Evolutionary conservation across 1,140 invertebrate species (phyloP).

Genomic region (Metopolophium dirhodum): DNA sequence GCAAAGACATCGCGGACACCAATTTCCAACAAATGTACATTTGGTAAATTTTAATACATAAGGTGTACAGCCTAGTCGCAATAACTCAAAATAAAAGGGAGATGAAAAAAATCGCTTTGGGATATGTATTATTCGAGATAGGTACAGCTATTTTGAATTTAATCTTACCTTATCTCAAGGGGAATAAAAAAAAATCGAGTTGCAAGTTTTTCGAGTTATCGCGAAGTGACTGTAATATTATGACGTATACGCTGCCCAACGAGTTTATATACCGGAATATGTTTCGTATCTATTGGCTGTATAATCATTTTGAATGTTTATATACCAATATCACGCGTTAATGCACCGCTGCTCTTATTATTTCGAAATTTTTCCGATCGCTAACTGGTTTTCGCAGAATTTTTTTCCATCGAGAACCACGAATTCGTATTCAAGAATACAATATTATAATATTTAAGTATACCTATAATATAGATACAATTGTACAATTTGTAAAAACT

Average conservation of each 20-base stretch:
- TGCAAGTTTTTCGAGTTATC: too few species aligned
- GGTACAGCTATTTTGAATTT: too few species aligned
- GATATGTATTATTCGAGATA: too few species aligned
- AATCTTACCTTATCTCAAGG: too few species aligned
- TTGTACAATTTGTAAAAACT: background rate
- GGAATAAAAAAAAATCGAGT: too few species aligned
- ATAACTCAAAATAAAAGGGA: too few species aligned
- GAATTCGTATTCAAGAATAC: background rate
- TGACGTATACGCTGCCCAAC: background rate
- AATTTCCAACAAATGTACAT: background rate
- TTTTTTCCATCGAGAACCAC: background rate
- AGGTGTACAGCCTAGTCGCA: too few species aligned
- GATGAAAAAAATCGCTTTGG: too few species aligned
- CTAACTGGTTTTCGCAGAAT: background rate
- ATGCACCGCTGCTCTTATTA: background rate
- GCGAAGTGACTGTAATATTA: background rate
- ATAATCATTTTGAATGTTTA: background rate
- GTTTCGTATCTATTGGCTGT: background rate
- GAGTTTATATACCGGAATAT: background rate
- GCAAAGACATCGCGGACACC: background rate
- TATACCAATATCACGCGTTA: background rate
- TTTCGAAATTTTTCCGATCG: background rate
- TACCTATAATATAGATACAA: background rate
- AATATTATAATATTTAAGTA: background rate
- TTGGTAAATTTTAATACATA: too few species aligned